Evolutionary conservation across 1,140 invertebrate genomes (phyloP).

Genomic region (Dendroctonus ponderosae): DNA sequence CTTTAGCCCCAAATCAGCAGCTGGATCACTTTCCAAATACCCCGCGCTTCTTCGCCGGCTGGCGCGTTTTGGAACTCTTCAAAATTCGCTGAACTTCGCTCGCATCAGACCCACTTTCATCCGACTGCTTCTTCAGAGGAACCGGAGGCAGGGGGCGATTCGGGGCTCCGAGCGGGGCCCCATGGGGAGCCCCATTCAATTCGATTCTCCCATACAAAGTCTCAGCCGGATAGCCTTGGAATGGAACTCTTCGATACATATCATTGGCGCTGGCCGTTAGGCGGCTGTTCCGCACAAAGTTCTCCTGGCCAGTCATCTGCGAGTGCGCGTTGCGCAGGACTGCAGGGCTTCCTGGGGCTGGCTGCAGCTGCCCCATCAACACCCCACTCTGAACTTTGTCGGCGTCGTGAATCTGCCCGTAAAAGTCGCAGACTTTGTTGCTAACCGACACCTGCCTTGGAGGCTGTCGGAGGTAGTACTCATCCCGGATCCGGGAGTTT

Average conservation of each 20-base stretch:
- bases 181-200: not conserved
- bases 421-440: constrained; percentile 50
- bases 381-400: constrained; percentile 40
- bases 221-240: constrained; percentile 22
- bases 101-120: constrained; percentile 57
- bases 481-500: constrained; percentile 1
- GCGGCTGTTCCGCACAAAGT: constrained; percentile 47
- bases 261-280: constrained; percentile 49
- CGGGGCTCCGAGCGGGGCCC: constrained; percentile 15
- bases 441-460: constrained; percentile 42
- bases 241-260: constrained; percentile 36
- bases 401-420: constrained; percentile 48
- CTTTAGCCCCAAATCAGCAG: too few species aligned
- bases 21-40: constrained; percentile 42
- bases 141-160: constrained; percentile 45
- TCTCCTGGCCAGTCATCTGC: constrained; percentile 11
- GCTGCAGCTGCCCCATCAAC: constrained; percentile 45
- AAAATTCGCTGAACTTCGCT: constrained; percentile 64
- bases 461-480: constrained; percentile 6
- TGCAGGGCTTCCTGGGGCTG: constrained; percentile 15
- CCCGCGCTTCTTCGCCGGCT: constrained; percentile 33
- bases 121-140: constrained; percentile 32
- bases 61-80: constrained; percentile 42
- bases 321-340: constrained; percentile 14
- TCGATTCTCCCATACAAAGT: constrained; percentile 27